Base-by-base conservation (phyloP, 2,888 invertebrate genomes). In the Euplexia lucipara region DNA sequence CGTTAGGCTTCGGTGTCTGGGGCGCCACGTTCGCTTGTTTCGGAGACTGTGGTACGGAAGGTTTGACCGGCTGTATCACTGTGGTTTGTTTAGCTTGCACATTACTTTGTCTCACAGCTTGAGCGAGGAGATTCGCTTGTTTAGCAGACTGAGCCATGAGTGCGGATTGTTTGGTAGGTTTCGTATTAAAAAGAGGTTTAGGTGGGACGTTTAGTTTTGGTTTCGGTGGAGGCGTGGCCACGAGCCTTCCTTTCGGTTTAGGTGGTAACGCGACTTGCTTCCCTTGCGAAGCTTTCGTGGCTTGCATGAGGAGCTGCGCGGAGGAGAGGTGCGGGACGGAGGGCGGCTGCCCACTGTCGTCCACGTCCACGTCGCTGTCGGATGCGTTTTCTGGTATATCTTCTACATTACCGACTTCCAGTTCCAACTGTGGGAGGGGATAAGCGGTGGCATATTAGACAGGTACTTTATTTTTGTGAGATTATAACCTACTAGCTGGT, bases 321-420 rank as follows among this genome's bases (percentile, higher is more conserved):
- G 92, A 93, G 0, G 94, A 93, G 0, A 93, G 83, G 16, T 88
- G 90, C 0, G 90, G 85, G 3, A 81, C 69, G 1, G 87, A 57
- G 0, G 88, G 22, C 0, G 87, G 75, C 0, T 0, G 81, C 69
- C 86, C 83, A 20, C 87, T 90, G 67, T 94, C 94, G 69, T 94
- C 94, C 0, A 94, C 93, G 68, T 95, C 95, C 0, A 95, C 94
- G 79, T 95, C 95, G 52, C 93, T 94, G 77, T 95, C 95, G 0
- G 94, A 94, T 0, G 90, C 93, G 35, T 81, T 81, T 41, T 92
- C 92, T 2, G 86, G 74, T 1, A 88, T 81, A 66, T 93, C 94
- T 52, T 94, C 94, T 0, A 86, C 68, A 14, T 82, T 86, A 1
- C 79, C 85, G 0, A 90, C 85, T 51, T 93, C 92, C 44, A 91